Conservation (phyloP, 2,797 vertebrate species). For the Crenuchus spilurus region DNA sequence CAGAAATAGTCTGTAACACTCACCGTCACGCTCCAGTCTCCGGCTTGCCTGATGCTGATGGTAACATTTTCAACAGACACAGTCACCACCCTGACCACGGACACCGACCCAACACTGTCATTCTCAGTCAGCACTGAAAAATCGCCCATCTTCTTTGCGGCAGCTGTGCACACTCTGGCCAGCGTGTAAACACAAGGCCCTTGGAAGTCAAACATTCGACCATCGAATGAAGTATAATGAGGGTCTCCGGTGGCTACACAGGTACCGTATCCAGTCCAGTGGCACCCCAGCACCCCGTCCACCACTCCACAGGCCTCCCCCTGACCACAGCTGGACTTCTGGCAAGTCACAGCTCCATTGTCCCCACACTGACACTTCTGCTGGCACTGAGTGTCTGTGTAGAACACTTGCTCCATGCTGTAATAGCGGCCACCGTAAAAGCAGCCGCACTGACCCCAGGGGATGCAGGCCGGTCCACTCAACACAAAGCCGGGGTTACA, state of each 20-base stretch:
- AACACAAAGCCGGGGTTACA: slow-evolving; percentile 76
- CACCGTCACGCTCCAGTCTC: slow-evolving; percentile 69
- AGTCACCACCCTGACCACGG: slow-evolving; percentile 66
- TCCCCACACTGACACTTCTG: slow-evolving; percentile 69
- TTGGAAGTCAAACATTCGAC: slow-evolving; percentile 77
- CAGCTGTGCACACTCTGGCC: slow-evolving; percentile 67
- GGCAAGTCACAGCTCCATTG: slow-evolving; percentile 66
- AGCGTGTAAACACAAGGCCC: slow-evolving; percentile 78
- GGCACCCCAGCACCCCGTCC: slow-evolving; percentile 69
- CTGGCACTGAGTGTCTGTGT: slow-evolving; percentile 59
- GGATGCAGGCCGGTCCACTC: slow-evolving; percentile 77
- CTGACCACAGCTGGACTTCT: slow-evolving; percentile 57
- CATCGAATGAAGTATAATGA: slow-evolving; percentile 80
- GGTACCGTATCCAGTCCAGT: slow-evolving; percentile 68
- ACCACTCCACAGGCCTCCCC: slow-evolving; percentile 70
- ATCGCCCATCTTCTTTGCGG: slow-evolving; percentile 50
- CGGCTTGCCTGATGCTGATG: slow-evolving; percentile 66
- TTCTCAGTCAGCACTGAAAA: slow-evolving; percentile 73
- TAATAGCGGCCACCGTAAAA: slow-evolving; percentile 70
- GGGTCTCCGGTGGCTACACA: slow-evolving; percentile 75
- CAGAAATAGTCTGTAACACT: slow-evolving; percentile 62
- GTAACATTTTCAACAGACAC: slow-evolving; percentile 66
- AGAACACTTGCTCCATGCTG: slow-evolving; percentile 64
- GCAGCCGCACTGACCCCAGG: slow-evolving; percentile 80
- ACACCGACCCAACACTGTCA: slow-evolving; percentile 67